Conservation (phyloP, 1,140 invertebrate species). For the Hycleus phaleratus region DNA sequence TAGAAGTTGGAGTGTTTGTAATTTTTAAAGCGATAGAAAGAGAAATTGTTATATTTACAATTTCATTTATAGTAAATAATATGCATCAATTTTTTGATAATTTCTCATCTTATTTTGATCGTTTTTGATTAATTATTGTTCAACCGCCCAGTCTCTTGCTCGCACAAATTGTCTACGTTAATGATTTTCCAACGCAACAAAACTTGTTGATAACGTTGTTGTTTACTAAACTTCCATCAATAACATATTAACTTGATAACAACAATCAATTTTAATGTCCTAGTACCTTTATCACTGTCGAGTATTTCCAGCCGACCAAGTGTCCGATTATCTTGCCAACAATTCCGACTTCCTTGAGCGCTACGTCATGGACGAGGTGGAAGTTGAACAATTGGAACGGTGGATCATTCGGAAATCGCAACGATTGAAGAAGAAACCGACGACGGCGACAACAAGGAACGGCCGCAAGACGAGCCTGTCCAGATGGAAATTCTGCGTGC, state of each 20-base stretch:
- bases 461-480: slow-evolving; percentile 45
- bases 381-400: slow-evolving; percentile 48
- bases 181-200: too few species aligned
- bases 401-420: slow-evolving; percentile 53
- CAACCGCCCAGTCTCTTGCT: too few species aligned
- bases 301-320: slow-evolving; percentile 34
- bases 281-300: too few species aligned
- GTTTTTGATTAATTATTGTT: too few species aligned
- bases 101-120: too few species aligned
- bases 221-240: slow-evolving; percentile 9
- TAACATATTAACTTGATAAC: background rate
- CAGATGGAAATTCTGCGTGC: slow-evolving; percentile 55
- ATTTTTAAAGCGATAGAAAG: too few species aligned
- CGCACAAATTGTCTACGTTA: too few species aligned
- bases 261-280: too few species aligned
- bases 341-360: slow-evolving; percentile 52
- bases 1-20: too few species aligned
- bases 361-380: slow-evolving; percentile 49
- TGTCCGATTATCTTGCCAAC: slow-evolving; percentile 44
- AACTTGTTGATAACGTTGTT: background rate
- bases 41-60: too few species aligned
- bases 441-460: slow-evolving; percentile 8
- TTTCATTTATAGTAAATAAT: too few species aligned
- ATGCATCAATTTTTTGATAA: too few species aligned
- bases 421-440: slow-evolving; percentile 38